Conservation (phyloP, 2,888 invertebrate species). For the Drosophila birchii region DNA sequence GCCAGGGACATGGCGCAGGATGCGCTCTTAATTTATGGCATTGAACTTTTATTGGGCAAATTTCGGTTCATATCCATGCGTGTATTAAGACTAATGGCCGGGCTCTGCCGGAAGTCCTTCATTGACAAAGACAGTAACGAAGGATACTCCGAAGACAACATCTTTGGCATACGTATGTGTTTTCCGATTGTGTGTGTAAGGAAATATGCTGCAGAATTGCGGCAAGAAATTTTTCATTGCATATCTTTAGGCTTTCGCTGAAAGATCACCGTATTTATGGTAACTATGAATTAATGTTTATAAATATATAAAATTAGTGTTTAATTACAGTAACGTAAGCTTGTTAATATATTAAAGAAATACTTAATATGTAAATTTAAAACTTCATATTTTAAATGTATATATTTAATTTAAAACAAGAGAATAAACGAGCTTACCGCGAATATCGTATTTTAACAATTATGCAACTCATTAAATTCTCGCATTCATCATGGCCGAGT, state of each 20-base stretch:
- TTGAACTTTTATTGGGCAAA: conserved; percentile 85
- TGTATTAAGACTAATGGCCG: conserved; percentile 82
- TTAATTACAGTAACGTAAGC: not conserved
- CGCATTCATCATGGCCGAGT: conserved; percentile 66
- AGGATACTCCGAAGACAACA: conserved; percentile 27
- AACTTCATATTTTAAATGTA: not conserved
- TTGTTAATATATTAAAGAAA: not conserved
- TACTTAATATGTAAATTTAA: too few relatives aligned
- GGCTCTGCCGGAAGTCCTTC: conserved; percentile 72
- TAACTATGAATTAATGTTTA: too few relatives aligned
- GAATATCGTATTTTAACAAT: conserved; percentile 62
- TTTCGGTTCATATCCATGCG: conserved; percentile 83
- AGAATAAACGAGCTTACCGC: not conserved
- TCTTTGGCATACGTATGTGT: conserved; percentile 16
- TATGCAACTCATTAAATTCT: conserved; percentile 76
- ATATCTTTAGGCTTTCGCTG: conserved; percentile 12
- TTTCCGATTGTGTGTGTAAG: not conserved
- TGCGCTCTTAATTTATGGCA: conserved; percentile 81
- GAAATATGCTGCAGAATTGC: conserved; percentile 5
- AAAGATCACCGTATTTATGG: not conserved
- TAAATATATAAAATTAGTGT: too few relatives aligned
- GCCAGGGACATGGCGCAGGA: conserved; percentile 47
- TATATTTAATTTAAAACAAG: not conserved
- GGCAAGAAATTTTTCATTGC: not conserved
- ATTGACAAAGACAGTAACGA: conserved; percentile 59